Percentiles rank a stretch among this genome's conserved stretches.
Conservation (phyloP, 2,888 invertebrate genomes). For the Phymatocera aterrima region DNA sequence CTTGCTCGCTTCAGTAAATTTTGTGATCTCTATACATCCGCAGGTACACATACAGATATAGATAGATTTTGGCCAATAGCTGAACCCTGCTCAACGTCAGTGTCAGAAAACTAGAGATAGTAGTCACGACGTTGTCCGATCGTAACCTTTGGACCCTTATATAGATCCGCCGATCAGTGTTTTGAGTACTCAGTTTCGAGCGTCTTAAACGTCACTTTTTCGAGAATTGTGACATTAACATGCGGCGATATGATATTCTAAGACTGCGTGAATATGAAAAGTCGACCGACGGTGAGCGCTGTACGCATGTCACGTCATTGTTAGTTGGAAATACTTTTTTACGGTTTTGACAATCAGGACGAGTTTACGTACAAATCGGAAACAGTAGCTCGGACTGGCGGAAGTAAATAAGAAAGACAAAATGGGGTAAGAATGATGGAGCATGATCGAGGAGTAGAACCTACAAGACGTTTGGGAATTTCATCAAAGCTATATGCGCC, state of each 20-base stretch:
- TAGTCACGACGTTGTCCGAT: neutral
- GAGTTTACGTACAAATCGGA: neutral
- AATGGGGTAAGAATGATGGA: slow-evolving; percentile 35
- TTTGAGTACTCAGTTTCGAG: slow-evolving; percentile 8
- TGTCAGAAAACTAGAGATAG: slow-evolving; percentile 31
- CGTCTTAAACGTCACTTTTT: neutral
- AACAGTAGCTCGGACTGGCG: neutral
- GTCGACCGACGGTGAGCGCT: neutral
- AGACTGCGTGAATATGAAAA: neutral
- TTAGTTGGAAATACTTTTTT: neutral
- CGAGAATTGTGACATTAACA: slow-evolving; percentile 16
- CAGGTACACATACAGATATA: neutral
- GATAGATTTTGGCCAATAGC: slow-evolving; percentile 1
- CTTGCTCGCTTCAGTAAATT: neutral
- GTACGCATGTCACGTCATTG: neutral
- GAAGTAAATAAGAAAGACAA: neutral
- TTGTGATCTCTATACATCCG: slow-evolving; percentile 6
- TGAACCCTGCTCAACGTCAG: slow-evolving; percentile 41
- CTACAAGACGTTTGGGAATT: slow-evolving; percentile 42
- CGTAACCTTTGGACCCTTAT: neutral
- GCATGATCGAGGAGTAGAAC: slow-evolving; percentile 41
- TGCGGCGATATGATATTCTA: neutral
- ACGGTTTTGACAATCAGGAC: neutral
- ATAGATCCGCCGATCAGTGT: slow-evolving; percentile 7
- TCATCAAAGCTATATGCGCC: slow-evolving; percentile 26